Conservation (phyloP, 2,113 vertebrate species). For the Siphamia tubifer region DNA sequence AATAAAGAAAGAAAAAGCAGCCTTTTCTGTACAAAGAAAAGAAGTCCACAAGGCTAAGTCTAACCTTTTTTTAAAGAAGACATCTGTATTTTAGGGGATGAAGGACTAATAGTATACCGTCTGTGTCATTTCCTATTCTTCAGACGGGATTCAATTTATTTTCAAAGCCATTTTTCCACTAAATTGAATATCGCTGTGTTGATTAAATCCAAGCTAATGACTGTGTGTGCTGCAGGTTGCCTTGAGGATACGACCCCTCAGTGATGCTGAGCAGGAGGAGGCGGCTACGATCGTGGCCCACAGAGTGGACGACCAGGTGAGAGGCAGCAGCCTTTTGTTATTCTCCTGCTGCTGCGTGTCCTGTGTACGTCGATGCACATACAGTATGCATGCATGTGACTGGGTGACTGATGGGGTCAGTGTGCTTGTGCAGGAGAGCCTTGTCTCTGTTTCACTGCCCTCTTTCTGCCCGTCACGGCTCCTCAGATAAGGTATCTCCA, state of each 20-base stretch:
- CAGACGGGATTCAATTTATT: background rate
- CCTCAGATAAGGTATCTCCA: conserved; percentile 42
- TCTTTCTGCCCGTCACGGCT: conserved; percentile 7
- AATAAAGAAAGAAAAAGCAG: no score
- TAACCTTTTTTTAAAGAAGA: background rate
- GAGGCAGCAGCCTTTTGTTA: background rate
- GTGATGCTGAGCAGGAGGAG: conserved; percentile 85
- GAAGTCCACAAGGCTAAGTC: no score
- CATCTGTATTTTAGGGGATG: background rate
- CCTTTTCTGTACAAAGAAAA: no score
- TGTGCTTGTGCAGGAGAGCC: background rate
- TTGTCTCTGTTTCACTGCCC: conserved; percentile 1
- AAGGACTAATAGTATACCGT: background rate
- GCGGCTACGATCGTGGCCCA: conserved; percentile 86
- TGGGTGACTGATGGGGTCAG: conserved; percentile 16
- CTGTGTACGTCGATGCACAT: conserved; percentile 8
- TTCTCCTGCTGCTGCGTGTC: background rate
- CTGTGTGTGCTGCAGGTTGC: conserved; percentile 80
- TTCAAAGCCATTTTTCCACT: background rate
- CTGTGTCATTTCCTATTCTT: background rate
- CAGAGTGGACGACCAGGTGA: conserved; percentile 88
- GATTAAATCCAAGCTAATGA: background rate
- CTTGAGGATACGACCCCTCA: conserved; percentile 89
- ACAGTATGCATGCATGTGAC: background rate
- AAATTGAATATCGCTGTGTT: background rate